phyloP scores from a whole-genome alignment of 2,113 vertebrate species.

The Apaloderma vittatum region DNA sequence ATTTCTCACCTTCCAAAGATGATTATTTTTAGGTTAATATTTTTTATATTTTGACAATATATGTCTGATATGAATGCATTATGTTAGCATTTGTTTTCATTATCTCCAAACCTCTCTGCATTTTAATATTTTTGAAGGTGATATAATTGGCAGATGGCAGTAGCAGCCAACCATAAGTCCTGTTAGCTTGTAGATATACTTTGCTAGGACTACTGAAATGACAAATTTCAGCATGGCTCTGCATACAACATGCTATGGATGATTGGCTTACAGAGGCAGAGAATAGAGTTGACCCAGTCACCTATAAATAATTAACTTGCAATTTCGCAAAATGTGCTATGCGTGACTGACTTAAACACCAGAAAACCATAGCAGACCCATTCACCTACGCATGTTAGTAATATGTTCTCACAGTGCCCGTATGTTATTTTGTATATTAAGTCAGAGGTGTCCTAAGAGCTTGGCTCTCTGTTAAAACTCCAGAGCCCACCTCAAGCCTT shows the following conservation, averaged over 20 bases:
- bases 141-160: conserved; percentile 7
- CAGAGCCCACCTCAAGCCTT: neutral
- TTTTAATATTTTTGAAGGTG: neutral
- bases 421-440: neutral
- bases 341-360: neutral
- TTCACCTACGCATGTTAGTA: neutral
- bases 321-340: neutral
- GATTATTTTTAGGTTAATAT: neutral
- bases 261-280: neutral
- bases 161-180: neutral
- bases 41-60: neutral
- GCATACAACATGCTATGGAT: neutral
- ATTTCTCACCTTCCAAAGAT: neutral
- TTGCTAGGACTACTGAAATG: neutral
- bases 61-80: neutral
- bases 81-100: neutral
- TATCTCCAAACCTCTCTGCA: neutral
- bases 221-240: neutral
- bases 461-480: neutral
- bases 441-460: neutral
- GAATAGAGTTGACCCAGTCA: neutral
- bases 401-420: neutral
- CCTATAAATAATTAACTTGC: neutral
- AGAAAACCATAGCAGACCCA: neutral
- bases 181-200: neutral